These are phyloP conservation scores for Dryoscopus gambensis DNA, from an alignment of 2,113 vertebrate species.

Conservation along the genomic window DNA sequence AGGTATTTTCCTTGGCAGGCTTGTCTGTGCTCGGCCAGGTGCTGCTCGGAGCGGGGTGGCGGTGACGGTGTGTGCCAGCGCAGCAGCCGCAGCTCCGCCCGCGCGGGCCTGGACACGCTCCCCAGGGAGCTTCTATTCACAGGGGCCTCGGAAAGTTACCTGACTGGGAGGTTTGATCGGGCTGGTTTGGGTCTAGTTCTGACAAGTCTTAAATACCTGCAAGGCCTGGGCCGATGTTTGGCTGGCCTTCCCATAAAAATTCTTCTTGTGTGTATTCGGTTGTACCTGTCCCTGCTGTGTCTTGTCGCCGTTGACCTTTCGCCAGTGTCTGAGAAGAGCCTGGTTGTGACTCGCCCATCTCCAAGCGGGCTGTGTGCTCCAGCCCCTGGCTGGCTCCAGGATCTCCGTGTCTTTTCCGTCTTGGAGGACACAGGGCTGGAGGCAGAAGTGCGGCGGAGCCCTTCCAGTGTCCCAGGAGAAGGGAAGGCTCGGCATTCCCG, in stretches of 20 bases:
- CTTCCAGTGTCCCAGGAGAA: not conserved
- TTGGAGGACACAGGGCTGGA: not conserved
- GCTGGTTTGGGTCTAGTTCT: not conserved
- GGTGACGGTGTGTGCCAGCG: not conserved
- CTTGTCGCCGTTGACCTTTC: not conserved
- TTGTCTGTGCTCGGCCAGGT: not conserved
- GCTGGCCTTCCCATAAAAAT: not conserved
- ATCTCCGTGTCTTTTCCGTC: rapidly evolving
- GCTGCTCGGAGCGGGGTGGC: not conserved
- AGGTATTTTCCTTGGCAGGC: not conserved
- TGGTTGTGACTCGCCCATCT: not conserved
- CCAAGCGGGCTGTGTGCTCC: rapidly evolving
- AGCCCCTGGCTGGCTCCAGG: not conserved
- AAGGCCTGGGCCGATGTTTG: not conserved
- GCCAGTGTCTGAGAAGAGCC: rapidly evolving
- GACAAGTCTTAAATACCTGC: not conserved
- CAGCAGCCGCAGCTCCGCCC: not conserved
- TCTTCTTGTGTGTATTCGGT: too few species aligned
- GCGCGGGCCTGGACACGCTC: rapidly evolving
- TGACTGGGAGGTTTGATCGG: not conserved
- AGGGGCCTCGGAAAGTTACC: not conserved
- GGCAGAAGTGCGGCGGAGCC: not conserved
- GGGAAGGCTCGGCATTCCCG: not conserved
- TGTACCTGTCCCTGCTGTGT: not conserved
- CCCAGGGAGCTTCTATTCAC: too few species aligned